Evolutionary conservation across 2,797 vertebrate species (phyloP).

Genomic region (Catostomus latipinnis): DNA sequence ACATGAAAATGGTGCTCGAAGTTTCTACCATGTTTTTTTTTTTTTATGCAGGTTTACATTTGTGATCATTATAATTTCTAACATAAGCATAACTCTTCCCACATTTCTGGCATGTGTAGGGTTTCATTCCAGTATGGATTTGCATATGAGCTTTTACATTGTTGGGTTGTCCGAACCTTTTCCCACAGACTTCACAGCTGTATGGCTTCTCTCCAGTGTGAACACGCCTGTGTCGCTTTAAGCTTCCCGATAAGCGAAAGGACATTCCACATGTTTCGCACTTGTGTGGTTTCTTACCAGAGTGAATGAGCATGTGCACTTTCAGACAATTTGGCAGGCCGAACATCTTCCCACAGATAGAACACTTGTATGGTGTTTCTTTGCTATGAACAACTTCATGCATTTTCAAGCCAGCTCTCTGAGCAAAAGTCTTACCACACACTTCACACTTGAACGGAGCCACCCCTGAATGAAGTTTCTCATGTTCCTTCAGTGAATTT

Average conservation of each 20-base stretch:
- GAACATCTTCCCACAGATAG: slow-evolving; percentile 58
- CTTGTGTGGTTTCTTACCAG: slow-evolving; percentile 76
- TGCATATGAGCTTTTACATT: slow-evolving; percentile 81
- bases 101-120: slow-evolving; percentile 75
- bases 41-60: slow-evolving; percentile 44
- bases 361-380: slow-evolving; percentile 56
- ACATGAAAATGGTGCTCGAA: too few relatives aligned
- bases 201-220: slow-evolving; percentile 70
- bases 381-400: slow-evolving; percentile 76
- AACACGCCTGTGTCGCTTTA: slow-evolving; percentile 71
- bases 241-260: slow-evolving; percentile 76
- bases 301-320: slow-evolving; percentile 73
- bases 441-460: slow-evolving; percentile 74
- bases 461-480: slow-evolving; percentile 67
- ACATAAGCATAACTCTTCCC: slow-evolving; percentile 64
- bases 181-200: slow-evolving; percentile 74
- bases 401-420: slow-evolving; percentile 75
- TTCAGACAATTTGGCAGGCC: slow-evolving; percentile 57
- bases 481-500: slow-evolving; percentile 58
- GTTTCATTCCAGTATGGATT: slow-evolving; percentile 78
- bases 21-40: too few relatives aligned
- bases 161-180: slow-evolving; percentile 78
- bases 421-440: slow-evolving; percentile 79
- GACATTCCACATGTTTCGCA: slow-evolving; percentile 76
- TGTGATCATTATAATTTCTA: slow-evolving; percentile 64